A percentile compares a stretch with the other conserved stretches of the same genome.
Evolutionary conservation across 2,888 invertebrate species (phyloP).

Genomic region (Dynastes tityus): DNA sequence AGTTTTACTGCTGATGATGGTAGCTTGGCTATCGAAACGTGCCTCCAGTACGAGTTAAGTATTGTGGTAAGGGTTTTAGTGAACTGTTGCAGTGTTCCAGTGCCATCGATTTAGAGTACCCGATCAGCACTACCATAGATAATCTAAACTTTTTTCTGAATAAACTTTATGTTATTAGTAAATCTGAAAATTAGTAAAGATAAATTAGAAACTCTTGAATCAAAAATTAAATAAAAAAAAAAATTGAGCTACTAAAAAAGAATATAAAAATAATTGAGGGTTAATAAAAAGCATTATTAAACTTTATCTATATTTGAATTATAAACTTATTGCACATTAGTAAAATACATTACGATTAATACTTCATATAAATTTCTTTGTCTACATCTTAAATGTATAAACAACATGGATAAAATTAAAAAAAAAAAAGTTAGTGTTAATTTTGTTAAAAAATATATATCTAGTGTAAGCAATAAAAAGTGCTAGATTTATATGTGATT

Average conservation of each 20-base stretch:
- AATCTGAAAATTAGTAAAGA: slow-evolving; percentile 18
- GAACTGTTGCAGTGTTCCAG: too few relatives aligned
- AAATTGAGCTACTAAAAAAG: slow-evolving; percentile 16
- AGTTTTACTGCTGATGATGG: too few relatives aligned
- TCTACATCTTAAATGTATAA: slow-evolving; percentile 25
- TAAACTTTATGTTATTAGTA: not conserved
- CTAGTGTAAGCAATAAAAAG: slow-evolving; percentile 5
- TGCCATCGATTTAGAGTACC: too few relatives aligned
- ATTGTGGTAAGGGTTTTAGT: too few relatives aligned
- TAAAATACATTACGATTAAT: slow-evolving; percentile 40
- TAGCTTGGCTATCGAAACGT: too few relatives aligned
- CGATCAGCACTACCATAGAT: too few relatives aligned
- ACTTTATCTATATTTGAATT: slow-evolving; percentile 47
- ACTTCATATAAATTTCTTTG: slow-evolving; percentile 29
- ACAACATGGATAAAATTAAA: slow-evolving; percentile 38
- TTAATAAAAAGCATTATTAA: slow-evolving; percentile 49
- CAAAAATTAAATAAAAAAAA: slow-evolving; percentile 12
- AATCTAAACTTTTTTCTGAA: too few relatives aligned
- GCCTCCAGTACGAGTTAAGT: too few relatives aligned
- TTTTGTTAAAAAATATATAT: slow-evolving; percentile 33
- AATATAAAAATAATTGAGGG: slow-evolving; percentile 26
- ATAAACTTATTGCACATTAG: slow-evolving; percentile 46
- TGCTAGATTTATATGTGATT: not conserved
- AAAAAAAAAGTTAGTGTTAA: slow-evolving; percentile 22
- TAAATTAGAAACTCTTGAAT: slow-evolving; percentile 7